Conservation (phyloP, 64 coral and sea anemone genomes). For the Stichodactyla mertensii region DNA sequence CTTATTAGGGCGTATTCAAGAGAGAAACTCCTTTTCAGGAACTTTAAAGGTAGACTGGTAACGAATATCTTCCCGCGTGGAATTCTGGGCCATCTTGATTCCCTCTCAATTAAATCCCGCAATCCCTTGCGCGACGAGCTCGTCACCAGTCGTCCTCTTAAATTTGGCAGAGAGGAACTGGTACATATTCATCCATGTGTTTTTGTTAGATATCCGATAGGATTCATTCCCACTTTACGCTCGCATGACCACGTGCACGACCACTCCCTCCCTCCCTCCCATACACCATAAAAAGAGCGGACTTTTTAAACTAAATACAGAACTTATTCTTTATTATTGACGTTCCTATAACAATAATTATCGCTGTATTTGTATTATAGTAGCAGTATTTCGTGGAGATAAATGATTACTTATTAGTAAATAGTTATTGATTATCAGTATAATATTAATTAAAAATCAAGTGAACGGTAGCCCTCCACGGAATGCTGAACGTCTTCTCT, state of each 20-base stretch:
- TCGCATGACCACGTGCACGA: neutral
- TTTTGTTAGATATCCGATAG: neutral
- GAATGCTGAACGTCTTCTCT: neutral
- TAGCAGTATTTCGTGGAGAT: conserved; percentile 4
- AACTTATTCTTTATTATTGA: neutral
- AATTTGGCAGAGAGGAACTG: neutral
- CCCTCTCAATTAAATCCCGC: no score
- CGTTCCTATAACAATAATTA: neutral
- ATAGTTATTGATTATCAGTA: neutral
- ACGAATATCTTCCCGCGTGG: no score
- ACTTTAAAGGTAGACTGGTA: no score
- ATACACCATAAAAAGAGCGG: neutral
- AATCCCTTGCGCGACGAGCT: neutral
- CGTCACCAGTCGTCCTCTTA: neutral
- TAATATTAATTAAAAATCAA: neutral
- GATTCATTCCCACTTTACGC: neutral
- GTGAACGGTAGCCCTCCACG: neutral
- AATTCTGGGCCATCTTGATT: no score
- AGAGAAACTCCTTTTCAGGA: neutral
- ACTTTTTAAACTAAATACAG: neutral
- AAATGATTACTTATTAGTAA: neutral
- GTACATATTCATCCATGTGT: neutral
- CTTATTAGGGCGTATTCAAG: neutral
- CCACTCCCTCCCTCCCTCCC: neutral
- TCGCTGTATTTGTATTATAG: conserved; percentile 10